Evolutionary conservation across 2,888 invertebrate genomes (phyloP).

Genomic region (Tuta absoluta): DNA sequence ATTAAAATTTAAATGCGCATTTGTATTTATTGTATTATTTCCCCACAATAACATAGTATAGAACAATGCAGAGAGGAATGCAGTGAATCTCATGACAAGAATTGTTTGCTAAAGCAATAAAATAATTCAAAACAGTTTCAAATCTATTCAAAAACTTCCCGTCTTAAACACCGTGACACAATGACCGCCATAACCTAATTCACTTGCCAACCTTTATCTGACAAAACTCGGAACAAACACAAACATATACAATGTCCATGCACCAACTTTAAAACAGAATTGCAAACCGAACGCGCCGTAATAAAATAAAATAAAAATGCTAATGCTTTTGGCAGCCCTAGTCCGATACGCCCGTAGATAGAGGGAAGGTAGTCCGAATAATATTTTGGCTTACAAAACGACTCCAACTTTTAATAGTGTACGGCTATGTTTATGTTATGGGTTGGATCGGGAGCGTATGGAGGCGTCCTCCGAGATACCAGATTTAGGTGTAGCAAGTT

Average conservation of each 20-base stretch:
- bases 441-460: slow-evolving; percentile 60
- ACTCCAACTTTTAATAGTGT: slow-evolving; percentile 81
- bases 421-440: slow-evolving; percentile 77
- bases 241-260: slow-evolving; percentile 24
- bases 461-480: slow-evolving; percentile 51
- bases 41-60: no score
- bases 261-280: slow-evolving; percentile 49
- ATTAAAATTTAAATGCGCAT: no score
- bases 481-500: slow-evolving; percentile 42
- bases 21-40: no score
- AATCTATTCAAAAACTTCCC: not conserved
- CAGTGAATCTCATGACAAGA: not conserved
- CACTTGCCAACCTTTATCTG: slow-evolving; percentile 7
- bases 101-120: not conserved
- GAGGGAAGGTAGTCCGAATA: slow-evolving; percentile 77
- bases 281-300: slow-evolving; percentile 46
- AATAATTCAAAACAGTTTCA: not conserved
- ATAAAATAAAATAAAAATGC: slow-evolving; percentile 71
- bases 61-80: no score
- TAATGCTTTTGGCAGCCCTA: slow-evolving; percentile 70
- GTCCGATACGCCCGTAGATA: slow-evolving; percentile 57
- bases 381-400: slow-evolving; percentile 81
- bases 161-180: slow-evolving; percentile 13
- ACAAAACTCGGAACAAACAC: slow-evolving; percentile 24
- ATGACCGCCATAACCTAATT: slow-evolving; percentile 16